Conservation (phyloP, 2,888 invertebrate genomes). For the Xestobium rufovillosum region DNA sequence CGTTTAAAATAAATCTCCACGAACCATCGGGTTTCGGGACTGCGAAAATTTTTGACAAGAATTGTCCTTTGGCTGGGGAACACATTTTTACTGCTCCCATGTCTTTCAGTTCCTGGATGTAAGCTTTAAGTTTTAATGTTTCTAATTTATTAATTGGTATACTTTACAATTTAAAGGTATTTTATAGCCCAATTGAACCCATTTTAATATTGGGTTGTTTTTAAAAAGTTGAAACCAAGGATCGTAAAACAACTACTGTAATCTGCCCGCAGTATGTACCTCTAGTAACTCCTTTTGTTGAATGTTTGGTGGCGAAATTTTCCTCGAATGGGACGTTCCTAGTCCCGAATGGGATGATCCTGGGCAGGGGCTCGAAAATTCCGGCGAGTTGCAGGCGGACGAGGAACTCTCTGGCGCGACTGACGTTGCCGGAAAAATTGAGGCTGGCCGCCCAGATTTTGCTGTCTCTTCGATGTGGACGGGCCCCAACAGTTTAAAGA, state of each 20-base stretch:
- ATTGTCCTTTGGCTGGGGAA: conserved; percentile 6
- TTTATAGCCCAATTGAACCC: no score
- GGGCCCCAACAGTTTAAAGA: neutral
- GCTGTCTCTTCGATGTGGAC: no score
- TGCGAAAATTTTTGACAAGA: conserved; percentile 12
- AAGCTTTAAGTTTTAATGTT: no score
- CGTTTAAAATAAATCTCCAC: conserved; percentile 16
- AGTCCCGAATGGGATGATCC: neutral
- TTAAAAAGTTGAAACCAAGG: no score
- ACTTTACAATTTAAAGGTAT: no score
- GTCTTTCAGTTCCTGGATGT: neutral
- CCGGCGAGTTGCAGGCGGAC: neutral
- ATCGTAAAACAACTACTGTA: no score
- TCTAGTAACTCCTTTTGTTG: neutral
- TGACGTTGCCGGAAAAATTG: conserved; percentile 1
- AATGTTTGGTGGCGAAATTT: no score
- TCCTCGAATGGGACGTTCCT: neutral
- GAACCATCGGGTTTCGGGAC: conserved; percentile 15
- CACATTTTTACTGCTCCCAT: neutral
- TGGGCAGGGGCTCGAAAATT: neutral
- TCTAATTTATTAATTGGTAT: no score
- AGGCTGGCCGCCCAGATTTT: neutral
- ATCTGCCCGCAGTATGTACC: no score
- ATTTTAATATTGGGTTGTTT: no score
- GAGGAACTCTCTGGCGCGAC: neutral